Percentiles rank a stretch among this genome's conserved stretches.
Conservation (phyloP, 2,888 invertebrate species). For the Smittia aterrima region DNA sequence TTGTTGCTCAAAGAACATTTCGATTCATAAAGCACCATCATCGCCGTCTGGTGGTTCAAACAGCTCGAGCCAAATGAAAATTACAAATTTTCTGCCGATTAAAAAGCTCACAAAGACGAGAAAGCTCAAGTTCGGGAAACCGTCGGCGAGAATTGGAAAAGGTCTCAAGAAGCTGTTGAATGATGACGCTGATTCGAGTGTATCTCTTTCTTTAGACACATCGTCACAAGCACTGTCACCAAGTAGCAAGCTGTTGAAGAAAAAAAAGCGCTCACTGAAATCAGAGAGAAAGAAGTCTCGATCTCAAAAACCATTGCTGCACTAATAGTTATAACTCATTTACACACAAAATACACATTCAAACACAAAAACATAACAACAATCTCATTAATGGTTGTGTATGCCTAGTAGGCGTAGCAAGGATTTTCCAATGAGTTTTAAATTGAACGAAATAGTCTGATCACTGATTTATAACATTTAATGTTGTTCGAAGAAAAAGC, state of each 20-base stretch:
- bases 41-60: constrained; percentile 18
- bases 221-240: not conserved
- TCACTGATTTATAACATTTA: not conserved
- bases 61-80: constrained; percentile 33
- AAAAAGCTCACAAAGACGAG: constrained; percentile 20
- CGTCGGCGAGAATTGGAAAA: not conserved
- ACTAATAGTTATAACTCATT: constrained; percentile 1
- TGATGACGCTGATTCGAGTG: not conserved
- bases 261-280: constrained; percentile 36
- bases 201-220: not conserved
- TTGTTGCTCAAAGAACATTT: constrained; percentile 29
- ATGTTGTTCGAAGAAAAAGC: not conserved
- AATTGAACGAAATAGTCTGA: not conserved
- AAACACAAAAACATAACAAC: too few relatives aligned
- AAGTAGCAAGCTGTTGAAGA: constrained; percentile 35
- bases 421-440: not conserved
- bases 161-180: not conserved
- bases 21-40: constrained; percentile 26
- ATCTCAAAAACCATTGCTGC: constrained; percentile 34
- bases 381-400: not conserved
- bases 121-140: not conserved
- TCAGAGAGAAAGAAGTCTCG: constrained; percentile 34
- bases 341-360: too few relatives aligned
- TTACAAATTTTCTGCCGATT: constrained; percentile 37
- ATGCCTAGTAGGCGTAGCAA: not conserved